Conservation (phyloP, 2,113 vertebrate species). For the Apistogramma diplotaenia region DNA sequence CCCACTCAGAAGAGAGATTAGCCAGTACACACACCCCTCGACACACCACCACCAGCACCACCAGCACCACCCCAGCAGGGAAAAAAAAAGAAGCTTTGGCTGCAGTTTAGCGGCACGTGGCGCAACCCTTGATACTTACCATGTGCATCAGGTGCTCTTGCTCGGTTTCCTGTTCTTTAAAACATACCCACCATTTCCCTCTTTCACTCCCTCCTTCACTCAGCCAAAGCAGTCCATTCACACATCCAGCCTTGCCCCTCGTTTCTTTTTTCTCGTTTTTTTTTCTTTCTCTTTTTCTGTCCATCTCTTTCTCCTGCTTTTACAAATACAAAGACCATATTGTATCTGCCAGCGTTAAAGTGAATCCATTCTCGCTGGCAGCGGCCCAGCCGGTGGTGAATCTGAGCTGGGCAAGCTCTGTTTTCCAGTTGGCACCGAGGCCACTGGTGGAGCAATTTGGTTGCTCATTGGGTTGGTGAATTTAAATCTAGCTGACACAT, state of each 20-base stretch:
- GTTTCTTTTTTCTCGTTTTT: constrained; percentile 12
- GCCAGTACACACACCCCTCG: constrained; percentile 14
- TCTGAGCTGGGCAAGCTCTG: constrained; percentile 42
- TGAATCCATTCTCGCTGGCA: constrained; percentile 65
- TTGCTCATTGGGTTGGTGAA: constrained; percentile 38
- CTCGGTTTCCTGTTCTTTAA: constrained; percentile 69
- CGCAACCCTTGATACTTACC: constrained; percentile 74
- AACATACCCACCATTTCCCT: constrained; percentile 49
- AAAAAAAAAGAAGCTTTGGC: constrained; percentile 63
- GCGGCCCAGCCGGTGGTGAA: constrained; percentile 38
- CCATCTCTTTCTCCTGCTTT: constrained; percentile 48
- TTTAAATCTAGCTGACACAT: constrained; percentile 57
- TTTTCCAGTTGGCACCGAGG: constrained; percentile 60
- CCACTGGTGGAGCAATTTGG: constrained; percentile 33
- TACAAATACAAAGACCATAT: constrained; percentile 67
- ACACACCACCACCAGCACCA: constrained; percentile 26
- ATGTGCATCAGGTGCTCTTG: constrained; percentile 75
- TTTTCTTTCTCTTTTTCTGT: not conserved
- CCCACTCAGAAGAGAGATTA: constrained; percentile 74
- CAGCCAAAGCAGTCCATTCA: constrained; percentile 14
- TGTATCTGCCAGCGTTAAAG: constrained; percentile 64
- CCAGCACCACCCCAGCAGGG: constrained; percentile 36
- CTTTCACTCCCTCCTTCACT: constrained; percentile 24
- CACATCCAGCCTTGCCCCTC: constrained; percentile 12
- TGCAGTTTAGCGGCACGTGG: constrained; percentile 76